Base-by-base conservation (phyloP, 2,113 vertebrate species). In the Mionectes macconnelli region DNA sequence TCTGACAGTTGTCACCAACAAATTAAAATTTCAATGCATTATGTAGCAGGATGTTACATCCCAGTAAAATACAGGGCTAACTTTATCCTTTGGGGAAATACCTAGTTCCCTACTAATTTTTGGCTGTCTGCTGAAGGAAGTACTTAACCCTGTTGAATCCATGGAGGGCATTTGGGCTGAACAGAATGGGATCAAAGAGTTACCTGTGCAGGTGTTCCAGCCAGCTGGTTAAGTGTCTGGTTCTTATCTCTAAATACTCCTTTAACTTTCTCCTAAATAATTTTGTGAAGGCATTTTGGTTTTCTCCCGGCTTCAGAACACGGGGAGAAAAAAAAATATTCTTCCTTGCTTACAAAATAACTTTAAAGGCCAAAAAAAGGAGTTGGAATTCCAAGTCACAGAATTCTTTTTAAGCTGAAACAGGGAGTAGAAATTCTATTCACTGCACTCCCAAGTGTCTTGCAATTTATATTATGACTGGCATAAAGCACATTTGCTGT, bases 121-220 rank as follows among this genome's bases (percentile, higher is more conserved):
- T 47, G 27, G 18, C 30, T 67, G 56, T 24, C 23, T 60, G 27
- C 28, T 84, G 42, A 37, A 77, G 40, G 19, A 47, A 73, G 9
- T 11, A 31, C 22, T 40, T 42, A 5, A 8, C 49, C 4, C 27
- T 23, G 10, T 1, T 11, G 49, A 69, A 19, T 11, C 10, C 40
- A 17, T 10, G n/a, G 55, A 57, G 31, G 12, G 30, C 8, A 30
- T 62, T 74, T 18, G 19, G 44, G 33, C 33, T 22, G 14, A 21
- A 15, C 0, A 20, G 27, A 7, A 13, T 12, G 25, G 15, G 53
- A 30, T 23, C 28, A 2, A 16, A 63, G 49, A 0, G 0, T 47
- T 35, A n/a, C 39, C 53, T 39, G 27, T 16, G 64, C 45, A 31
- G 74, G n/a, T 14, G n/a, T 23, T 44, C 30, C 70, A 67, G 72